These are phyloP conservation scores for Aphodius sticticus DNA, from an alignment of 2,888 invertebrate species.

Conservation along the genomic window DNA sequence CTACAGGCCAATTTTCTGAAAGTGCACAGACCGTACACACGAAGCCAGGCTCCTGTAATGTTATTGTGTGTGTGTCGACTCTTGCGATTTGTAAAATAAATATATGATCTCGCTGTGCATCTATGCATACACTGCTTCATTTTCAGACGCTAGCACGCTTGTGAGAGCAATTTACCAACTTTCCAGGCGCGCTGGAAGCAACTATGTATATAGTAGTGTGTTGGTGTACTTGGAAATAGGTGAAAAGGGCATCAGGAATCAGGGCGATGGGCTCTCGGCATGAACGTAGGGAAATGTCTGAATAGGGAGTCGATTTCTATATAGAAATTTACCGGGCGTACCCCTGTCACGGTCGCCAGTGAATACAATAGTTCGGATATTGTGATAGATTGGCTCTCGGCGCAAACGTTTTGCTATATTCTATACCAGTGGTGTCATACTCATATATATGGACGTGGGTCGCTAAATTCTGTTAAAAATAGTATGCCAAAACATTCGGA, in stretches of 20 bases:
- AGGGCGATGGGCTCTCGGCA: not conserved
- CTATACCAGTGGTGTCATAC: too few species aligned
- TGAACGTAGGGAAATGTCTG: not conserved
- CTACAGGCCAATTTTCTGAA: not conserved
- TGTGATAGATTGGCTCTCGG: not conserved
- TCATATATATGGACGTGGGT: too few species aligned
- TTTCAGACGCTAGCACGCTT: not conserved
- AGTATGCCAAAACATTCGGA: too few species aligned
- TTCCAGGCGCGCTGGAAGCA: not conserved
- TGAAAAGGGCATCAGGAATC: not conserved
- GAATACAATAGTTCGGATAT: not conserved
- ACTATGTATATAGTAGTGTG: not conserved
- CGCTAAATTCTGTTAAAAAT: too few species aligned
- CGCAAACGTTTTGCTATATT: not conserved
- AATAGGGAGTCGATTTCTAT: not conserved
- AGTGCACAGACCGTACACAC: not conserved
- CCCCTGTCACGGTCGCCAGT: not conserved
- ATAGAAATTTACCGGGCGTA: not conserved
- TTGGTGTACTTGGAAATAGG: not conserved
- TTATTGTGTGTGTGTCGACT: not conserved
- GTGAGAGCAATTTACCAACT: not conserved
- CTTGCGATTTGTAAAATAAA: not conserved
- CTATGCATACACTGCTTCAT: not conserved
- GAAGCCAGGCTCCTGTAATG: not conserved
- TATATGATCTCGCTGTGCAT: constrained; percentile 4